phyloP scores from a whole-genome alignment of 2,113 vertebrate species.

The Madoqua kirkii region DNA sequence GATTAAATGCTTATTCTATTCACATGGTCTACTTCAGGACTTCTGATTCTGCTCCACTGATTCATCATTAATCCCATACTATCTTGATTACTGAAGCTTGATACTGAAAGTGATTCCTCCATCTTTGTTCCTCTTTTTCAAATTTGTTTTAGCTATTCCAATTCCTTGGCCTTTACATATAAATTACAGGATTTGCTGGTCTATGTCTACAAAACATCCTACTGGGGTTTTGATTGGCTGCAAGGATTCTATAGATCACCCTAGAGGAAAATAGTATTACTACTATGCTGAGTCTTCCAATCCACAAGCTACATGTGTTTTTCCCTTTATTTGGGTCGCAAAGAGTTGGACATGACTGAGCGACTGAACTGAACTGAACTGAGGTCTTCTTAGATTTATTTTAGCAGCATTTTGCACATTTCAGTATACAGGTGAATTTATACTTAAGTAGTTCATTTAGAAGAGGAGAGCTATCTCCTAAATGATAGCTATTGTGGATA shows the following conservation, averaged over 20 bases:
- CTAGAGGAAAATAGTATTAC: constrained; percentile 6
- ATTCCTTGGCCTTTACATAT: background rate
- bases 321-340: background rate
- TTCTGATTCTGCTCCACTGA: background rate
- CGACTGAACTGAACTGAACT: no score
- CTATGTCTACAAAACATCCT: constrained; percentile 12
- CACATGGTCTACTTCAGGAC: background rate
- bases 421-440: background rate
- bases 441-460: background rate
- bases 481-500: background rate
- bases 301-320: background rate
- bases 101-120: constrained; percentile 1
- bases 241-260: background rate
- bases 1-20: background rate
- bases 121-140: background rate
- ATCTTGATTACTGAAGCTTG: background rate
- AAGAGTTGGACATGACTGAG: no score
- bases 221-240: background rate
- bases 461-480: background rate
- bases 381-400: background rate
- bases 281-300: constrained; percentile 11
- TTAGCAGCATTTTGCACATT: background rate
- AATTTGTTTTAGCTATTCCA: background rate
- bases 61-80: background rate
- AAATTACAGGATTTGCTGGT: background rate